Percentiles rank a stretch among this genome's conserved stretches.
These are phyloP conservation scores for Cetonia aurata DNA, from an alignment of 2,888 invertebrate species.

Conservation along the genomic window DNA sequence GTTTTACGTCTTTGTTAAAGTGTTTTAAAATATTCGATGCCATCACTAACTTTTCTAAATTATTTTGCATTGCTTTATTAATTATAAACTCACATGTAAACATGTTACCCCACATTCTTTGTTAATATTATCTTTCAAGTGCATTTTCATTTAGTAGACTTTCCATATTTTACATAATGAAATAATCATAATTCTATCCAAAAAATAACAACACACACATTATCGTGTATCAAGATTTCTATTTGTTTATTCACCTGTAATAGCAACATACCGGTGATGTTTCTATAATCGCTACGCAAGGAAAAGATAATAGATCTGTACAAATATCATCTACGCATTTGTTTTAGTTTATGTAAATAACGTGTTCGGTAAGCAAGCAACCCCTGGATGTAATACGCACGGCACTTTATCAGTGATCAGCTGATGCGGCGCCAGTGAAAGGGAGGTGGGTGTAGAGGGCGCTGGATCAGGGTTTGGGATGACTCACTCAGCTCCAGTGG, in stretches of 20 bases:
- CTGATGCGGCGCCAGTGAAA: slow-evolving; percentile 57
- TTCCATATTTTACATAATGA: too few species aligned
- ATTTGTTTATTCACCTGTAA: not conserved
- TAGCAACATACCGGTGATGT: slow-evolving; percentile 10
- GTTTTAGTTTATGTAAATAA: slow-evolving; percentile 48
- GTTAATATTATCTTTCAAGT: too few species aligned
- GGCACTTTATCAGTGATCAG: slow-evolving; percentile 57
- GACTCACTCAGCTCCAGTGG: slow-evolving; percentile 64
- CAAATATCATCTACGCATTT: slow-evolving; percentile 45
- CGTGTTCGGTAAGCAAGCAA: slow-evolving; percentile 44
- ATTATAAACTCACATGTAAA: too few species aligned
- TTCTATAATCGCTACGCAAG: slow-evolving; percentile 17
- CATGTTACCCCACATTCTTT: too few species aligned
- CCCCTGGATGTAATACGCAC: slow-evolving; percentile 44
- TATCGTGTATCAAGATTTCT: too few species aligned
- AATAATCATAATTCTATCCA: too few species aligned
- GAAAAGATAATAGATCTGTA: slow-evolving; percentile 41
- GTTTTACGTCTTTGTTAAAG: too few species aligned
- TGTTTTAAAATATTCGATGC: too few species aligned
- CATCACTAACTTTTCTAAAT: too few species aligned
- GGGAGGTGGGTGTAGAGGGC: slow-evolving; percentile 47
- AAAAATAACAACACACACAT: too few species aligned
- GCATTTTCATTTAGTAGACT: too few species aligned
- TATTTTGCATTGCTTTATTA: too few species aligned
- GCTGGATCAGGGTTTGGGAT: slow-evolving; percentile 55